Conservation (phyloP, 2,888 invertebrate species). For the Agrochola lychnidis region DNA sequence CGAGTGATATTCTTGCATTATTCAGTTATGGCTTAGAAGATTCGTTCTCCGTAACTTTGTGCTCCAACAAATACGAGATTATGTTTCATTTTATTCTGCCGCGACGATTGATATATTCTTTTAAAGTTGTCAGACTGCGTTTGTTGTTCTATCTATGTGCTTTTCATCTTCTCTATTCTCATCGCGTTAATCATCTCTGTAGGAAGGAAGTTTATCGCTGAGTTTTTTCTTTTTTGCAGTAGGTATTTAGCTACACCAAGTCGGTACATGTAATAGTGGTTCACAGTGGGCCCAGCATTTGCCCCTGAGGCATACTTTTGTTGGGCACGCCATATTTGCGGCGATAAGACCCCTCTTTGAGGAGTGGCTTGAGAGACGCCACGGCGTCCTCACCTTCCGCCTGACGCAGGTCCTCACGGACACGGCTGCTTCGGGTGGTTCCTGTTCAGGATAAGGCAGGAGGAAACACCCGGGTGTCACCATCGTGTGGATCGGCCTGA, state of each 20-base stretch:
- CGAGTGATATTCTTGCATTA: not conserved
- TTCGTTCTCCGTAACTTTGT: not conserved
- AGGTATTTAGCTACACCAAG: too few species aligned
- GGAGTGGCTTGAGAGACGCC: too few species aligned
- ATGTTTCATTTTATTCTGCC: conserved; percentile 5
- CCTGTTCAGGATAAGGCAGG: too few species aligned
- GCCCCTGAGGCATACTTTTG: not conserved
- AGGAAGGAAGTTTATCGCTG: not conserved
- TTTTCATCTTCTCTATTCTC: not conserved
- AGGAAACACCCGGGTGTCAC: too few species aligned
- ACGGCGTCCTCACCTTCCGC: too few species aligned
- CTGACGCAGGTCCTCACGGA: too few species aligned
- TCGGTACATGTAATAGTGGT: not conserved
- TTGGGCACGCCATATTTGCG: too few species aligned
- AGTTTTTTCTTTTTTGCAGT: not conserved
- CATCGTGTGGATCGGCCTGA: too few species aligned
- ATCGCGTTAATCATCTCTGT: too few species aligned
- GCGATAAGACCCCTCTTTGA: too few species aligned
- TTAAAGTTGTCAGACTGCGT: not conserved
- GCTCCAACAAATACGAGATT: not conserved
- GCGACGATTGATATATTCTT: not conserved
- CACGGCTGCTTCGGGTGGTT: too few species aligned
- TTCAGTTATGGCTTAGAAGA: not conserved
- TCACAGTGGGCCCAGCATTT: not conserved
- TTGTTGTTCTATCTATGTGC: not conserved